Base-by-base conservation (phyloP, 2,888 invertebrate genomes). In the Nomada ferruginata region DNA sequence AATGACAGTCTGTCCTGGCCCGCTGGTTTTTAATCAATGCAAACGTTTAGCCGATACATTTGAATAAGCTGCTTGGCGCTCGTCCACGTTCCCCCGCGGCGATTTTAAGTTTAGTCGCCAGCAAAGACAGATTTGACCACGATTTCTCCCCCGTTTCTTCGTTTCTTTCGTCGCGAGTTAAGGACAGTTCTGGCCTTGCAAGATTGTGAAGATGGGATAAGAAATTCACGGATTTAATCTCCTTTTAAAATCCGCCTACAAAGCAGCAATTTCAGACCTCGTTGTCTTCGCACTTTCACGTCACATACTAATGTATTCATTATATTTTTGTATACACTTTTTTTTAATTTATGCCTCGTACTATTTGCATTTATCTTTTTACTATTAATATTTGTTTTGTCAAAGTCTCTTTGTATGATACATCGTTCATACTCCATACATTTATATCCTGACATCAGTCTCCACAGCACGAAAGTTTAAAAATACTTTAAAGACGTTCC, bases 31-130 rank as follows among this genome's bases (percentile, higher is more conserved):
- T 84, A 76, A 76, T 76, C 76, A 63, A 84, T 82, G 84, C 82
- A 76, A 79, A 82, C 68, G 82, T 72, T 79, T 76, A 72, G 75
- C 73, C 82, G 72, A 76, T 82, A 69, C 75, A 76, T 75, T 64
- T 68, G 72, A 79, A 79, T 66, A 65, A 73, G 65, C 74, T 61
- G 53, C 42, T 65, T 44, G 59, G 26, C 68, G 61, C 26, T 18
- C 52, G 60, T 26, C 63, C 57, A 52, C 50, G 57, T 55, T 20
- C 15, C 70, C 61, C 52, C 29, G 9, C 36, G 29, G 18, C 18
- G 59, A 71, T 76, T 64, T 64, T 50, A 71, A 76, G 71, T 71
- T 71, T 59, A 50, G 55, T 55, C 53, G 42, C 47, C n/a, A 44
- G 20, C 60, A 50, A 47, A 23, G 55, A 55, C 44, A 47, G 42